Evolutionary conservation across 1,140 invertebrate genomes (phyloP), one percentile per base, ranked within the genome.

Genomic region (Musca domestica): DNA sequence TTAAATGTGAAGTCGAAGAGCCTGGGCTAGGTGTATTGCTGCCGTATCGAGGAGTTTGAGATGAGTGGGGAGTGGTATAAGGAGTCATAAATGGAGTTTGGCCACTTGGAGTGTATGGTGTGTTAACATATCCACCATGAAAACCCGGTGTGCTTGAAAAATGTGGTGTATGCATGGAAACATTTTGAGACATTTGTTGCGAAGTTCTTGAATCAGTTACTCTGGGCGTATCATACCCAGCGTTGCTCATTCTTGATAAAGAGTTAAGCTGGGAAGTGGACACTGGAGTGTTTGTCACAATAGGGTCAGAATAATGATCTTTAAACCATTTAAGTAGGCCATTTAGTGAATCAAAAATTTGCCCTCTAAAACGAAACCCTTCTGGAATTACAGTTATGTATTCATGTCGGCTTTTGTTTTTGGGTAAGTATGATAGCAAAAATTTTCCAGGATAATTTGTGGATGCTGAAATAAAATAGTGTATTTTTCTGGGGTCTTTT

Each of bases 241-340:
- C 87, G 34, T 41, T 41, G n/a, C 51, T 58, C 14, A 54, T 66
- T 49, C 68, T 25, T 5, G 64, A 20, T 19, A 63, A 70, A 85
- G 84, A 71, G 86, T 84, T 1, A 82, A 81, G 5, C 87, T 85
- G 49, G 88, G 84, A 90, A 19, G 92, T 91, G 34, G 72, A 76
- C n/a, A 49, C 87, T 0, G 93, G 93, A 15, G 93, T 94, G 47
- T 83, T 83, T 56, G 88, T 87, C 12, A 94, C 93, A 58, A 94
- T 87, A 0, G 95, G 92, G 76, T 98, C 95, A 61, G 94, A 84
- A 85, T 96, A 99, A 78, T 99, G 95, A 81, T 96, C 94, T 79
- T 99, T 99, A 81, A 99, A 99, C 96, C 96, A 99, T 64, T 92
- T 88, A 71, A 99, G 88, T 9, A 99, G 78, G 2, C 90, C 88